Evolutionary conservation across 2,888 invertebrate species (phyloP).

Genomic region (Pteria penguin): DNA sequence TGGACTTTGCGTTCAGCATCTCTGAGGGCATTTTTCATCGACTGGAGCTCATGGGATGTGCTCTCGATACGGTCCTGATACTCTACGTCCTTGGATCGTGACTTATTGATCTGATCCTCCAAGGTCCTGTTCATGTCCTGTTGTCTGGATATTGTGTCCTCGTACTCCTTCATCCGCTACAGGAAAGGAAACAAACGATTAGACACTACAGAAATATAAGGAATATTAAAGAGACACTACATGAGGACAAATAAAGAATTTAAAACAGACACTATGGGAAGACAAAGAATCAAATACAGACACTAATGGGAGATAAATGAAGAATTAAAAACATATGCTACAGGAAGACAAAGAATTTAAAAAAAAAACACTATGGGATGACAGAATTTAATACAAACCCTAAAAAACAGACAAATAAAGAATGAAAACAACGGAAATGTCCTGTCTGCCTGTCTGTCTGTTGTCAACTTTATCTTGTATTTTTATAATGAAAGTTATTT

Average conservation of each 20-base stretch:
- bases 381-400: no score
- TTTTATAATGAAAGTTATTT: no score
- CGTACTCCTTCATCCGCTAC: conserved; percentile 68
- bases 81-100: conserved; percentile 63
- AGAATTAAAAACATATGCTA: no score
- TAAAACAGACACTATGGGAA: not conserved
- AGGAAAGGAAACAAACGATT: not conserved
- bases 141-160: conserved; percentile 63
- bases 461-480: no score
- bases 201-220: not conserved
- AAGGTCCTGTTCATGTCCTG: conserved; percentile 69
- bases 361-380: no score
- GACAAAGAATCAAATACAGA: no score
- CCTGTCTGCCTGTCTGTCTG: no score
- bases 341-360: no score
- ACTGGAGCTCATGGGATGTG: conserved; percentile 63
- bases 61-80: conserved; percentile 64
- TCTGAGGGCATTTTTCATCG: conserved; percentile 62
- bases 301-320: no score
- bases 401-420: no score
- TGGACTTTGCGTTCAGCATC: conserved; percentile 69
- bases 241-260: not conserved
- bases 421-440: no score
- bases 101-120: conserved; percentile 70
- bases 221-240: not conserved